Percentiles rank a stretch among this genome's conserved stretches.
Evolutionary conservation across 2,888 invertebrate genomes (phyloP).

Genomic region (Silvanus unidentatus): DNA sequence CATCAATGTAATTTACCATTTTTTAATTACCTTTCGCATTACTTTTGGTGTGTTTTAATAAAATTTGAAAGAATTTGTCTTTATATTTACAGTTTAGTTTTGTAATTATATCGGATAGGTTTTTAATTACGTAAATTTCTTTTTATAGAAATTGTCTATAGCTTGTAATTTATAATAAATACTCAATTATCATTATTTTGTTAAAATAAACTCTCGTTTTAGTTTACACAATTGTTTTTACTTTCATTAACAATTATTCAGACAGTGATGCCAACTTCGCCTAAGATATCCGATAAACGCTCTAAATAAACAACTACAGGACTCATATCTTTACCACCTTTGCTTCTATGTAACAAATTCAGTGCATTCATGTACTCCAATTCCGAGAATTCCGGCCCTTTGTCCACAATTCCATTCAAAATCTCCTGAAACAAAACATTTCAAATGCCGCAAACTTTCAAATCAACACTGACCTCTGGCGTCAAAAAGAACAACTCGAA

Average conservation of each 20-base stretch:
- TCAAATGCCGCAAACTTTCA: background rate
- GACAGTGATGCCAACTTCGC: conserved; percentile 76
- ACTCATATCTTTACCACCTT: conserved; percentile 48
- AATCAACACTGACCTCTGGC: conserved; percentile 60
- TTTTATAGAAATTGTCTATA: background rate
- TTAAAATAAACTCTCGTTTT: too few relatives aligned
- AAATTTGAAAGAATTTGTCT: too few relatives aligned
- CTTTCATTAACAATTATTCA: too few relatives aligned
- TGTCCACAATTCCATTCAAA: conserved; percentile 74
- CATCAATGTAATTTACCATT: conserved; percentile 60
- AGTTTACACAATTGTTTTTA: too few relatives aligned
- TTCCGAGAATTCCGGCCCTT: conserved; percentile 82
- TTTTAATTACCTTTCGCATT: too few relatives aligned
- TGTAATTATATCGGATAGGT: too few relatives aligned
- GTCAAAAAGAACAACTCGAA: conserved; percentile 78
- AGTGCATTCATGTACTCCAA: conserved; percentile 83
- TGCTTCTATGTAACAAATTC: conserved; percentile 65
- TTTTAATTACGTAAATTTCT: too few relatives aligned
- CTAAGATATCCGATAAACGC: conserved; percentile 77
- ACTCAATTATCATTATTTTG: too few relatives aligned
- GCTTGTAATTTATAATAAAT: too few relatives aligned
- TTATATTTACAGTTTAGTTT: background rate
- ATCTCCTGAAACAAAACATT: conserved; percentile 60
- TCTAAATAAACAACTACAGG: conserved; percentile 65
- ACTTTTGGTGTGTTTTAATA: too few relatives aligned